Percentiles rank a stretch among this genome's conserved stretches.
These are phyloP conservation scores for Perizoma flavofasciatum DNA, from an alignment of 2,888 invertebrate genomes.

Conservation along the genomic window DNA sequence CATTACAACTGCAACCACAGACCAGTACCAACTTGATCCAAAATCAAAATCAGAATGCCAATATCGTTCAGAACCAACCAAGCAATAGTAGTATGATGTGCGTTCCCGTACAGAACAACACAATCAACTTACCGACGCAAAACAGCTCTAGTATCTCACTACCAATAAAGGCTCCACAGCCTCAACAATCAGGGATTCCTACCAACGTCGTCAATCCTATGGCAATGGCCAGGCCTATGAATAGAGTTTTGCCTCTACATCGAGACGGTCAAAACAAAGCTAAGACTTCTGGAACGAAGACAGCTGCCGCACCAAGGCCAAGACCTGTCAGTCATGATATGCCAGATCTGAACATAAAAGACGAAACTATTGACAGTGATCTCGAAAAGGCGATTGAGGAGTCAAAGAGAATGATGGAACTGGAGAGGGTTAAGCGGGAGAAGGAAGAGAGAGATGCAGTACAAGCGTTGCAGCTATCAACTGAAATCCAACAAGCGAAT, in stretches of 20 bases:
- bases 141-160: conserved; percentile 83
- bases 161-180: conserved; percentile 82
- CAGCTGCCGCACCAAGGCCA: conserved; percentile 59
- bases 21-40: conserved; percentile 49
- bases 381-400: conserved; percentile 79
- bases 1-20: conserved; percentile 47
- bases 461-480: conserved; percentile 65
- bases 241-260: conserved; percentile 90
- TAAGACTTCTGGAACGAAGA: conserved; percentile 63
- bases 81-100: conserved; percentile 68
- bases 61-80: conserved; percentile 24
- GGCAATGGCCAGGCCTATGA: conserved; percentile 87
- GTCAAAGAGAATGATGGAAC: conserved; percentile 79
- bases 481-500: conserved; percentile 65
- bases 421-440: conserved; percentile 72
- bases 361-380: conserved; percentile 80
- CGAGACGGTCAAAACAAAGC: conserved; percentile 85
- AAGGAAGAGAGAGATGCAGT: conserved; percentile 74
- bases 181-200: conserved; percentile 85
- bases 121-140: conserved; percentile 77
- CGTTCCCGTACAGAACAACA: conserved; percentile 73
- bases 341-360: conserved; percentile 80
- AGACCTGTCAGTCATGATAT: conserved; percentile 75
- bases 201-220: conserved; percentile 89
- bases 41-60: conserved; percentile 32